Evolutionary conservation across 2,113 vertebrate genomes (phyloP), one percentile per base, ranked within the genome.

Genomic region (Hymenochirus boettgeri): DNA sequence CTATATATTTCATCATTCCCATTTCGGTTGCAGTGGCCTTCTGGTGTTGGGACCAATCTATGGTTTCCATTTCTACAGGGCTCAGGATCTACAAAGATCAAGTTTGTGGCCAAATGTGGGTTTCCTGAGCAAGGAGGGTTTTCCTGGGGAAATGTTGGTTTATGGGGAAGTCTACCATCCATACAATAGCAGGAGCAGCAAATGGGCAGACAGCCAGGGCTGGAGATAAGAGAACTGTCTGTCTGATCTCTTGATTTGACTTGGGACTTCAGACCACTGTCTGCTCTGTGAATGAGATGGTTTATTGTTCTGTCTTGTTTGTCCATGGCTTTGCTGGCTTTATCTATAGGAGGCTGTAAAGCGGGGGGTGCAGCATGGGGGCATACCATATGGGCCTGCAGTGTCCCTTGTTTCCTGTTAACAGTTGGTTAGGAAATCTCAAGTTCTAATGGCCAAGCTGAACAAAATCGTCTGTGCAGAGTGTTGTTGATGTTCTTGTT

Each of bases 201-300:
- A 59, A 59, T 58, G 55, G 55, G 31, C 64, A 58, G 46, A 52
- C 54, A 22, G n/a, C 7, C 21, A 10, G 18, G n/a, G 35, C 23
- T 56, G 55, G 31, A 57, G 54, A 35, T 18, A 18, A 57, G 22
- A 42, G 4, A 23, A 59, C n/a, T n/a, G 46, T 27, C 47, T 3
- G 56, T 53, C 56, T 53, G 33, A 47, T 53, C 48, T 45, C 27
- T 57, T 69, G 65, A 48, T 51, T 69, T 69, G 65, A 69, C 59
- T 57, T 69, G 59, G 65, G 65, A 60, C 65, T 69, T 69, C 65
- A 33, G 35, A 60, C 18, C 24, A 45, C 23, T 60, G 65, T 69
- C n/a, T 69, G 65, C 18, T 11, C 29, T 21, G 24, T 59, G 65
- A 53, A 69, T 27, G 18, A 26, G 56, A 33, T 7, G 24, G 45